A percentile compares a stretch with the other conserved stretches of the same genome.
Evolutionary conservation across 2,888 invertebrate genomes (phyloP).

Genomic region (Tipula helvola): DNA sequence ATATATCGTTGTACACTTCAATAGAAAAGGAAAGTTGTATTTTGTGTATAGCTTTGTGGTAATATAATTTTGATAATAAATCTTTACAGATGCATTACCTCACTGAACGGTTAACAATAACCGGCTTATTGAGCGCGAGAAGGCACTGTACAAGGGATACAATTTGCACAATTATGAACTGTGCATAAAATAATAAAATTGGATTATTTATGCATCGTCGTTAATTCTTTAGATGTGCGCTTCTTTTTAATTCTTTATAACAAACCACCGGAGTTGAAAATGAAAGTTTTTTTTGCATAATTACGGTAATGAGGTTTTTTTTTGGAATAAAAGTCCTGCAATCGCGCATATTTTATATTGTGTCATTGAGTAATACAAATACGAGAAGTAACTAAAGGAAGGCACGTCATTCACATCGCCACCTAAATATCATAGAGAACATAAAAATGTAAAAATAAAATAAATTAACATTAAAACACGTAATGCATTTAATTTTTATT

Average conservation of each 20-base stretch:
- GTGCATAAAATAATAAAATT: not conserved
- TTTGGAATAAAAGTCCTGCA: too few species aligned
- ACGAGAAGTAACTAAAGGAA: not conserved
- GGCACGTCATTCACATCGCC: not conserved
- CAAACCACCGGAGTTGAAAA: not conserved
- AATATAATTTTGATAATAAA: not conserved
- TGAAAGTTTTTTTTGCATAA: not conserved
- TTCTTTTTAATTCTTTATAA: not conserved
- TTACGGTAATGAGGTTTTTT: not conserved
- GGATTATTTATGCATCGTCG: not conserved
- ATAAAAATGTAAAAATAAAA: not conserved
- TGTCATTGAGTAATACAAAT: too few species aligned
- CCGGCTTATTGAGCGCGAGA: not conserved
- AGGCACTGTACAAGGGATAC: not conserved
- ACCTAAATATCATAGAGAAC: not conserved
- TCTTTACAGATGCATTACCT: not conserved
- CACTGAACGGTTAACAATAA: not conserved
- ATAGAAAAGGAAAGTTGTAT: not conserved
- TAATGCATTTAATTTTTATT: not conserved
- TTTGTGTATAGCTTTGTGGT: not conserved
- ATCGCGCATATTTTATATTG: too few species aligned
- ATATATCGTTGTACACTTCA: not conserved
- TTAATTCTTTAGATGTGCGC: not conserved
- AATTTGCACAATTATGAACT: not conserved
- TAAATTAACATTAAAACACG: not conserved